Evolutionary conservation across 1,140 invertebrate genomes (phyloP), one percentile per base, ranked within the genome.

Genomic region (Pomacea maculata): DNA sequence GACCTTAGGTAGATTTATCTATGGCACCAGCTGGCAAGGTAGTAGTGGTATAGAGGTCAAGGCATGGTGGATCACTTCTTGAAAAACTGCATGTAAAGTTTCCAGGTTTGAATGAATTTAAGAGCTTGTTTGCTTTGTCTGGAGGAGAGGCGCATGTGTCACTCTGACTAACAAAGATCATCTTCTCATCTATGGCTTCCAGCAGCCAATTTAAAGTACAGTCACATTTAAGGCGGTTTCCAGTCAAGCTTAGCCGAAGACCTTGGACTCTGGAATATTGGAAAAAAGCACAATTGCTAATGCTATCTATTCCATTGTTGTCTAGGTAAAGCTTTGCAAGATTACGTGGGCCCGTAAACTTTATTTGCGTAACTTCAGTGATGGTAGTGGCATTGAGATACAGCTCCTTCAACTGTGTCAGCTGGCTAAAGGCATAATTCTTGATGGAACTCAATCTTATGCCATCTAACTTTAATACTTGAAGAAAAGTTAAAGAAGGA

Each of bases 271-370:
- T 75, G 11, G 54, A 76, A 34, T 85, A 88, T 19, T 83, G 74
- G 64, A 84, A 45, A 61, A 89, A 85, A 21, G 85, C 82, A 83
- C 88, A 89, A 68, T 86, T 80, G 70, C 81, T 81, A n/a, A 89
- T 78, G 12, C 76, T 80, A 25, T 64, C 64, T 14, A 89, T 85
- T 15, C 72, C 52, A 71, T 88, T 89, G 17, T 55, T 63, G 45
- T 72, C 57, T 12, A 88, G 71, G 34, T 77, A 15, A 7, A 88
- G 45, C 9, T 75, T 80, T 55, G 29, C 25, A 9, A 88, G 81
- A 55, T 84, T 65, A 65, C 84, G 71, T 7, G 87, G 82, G 15
- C 88, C 87, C 52, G 83, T 80, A 76, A 89, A 81, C 55, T 82
- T 79, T 71, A 68, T 73, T 52, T 85, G 82, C 14, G 74, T 83